Evolutionary conservation across 2,113 vertebrate species (phyloP), one percentile per base, ranked within the genome.

Genomic region (Oophaga pumilio): DNA sequence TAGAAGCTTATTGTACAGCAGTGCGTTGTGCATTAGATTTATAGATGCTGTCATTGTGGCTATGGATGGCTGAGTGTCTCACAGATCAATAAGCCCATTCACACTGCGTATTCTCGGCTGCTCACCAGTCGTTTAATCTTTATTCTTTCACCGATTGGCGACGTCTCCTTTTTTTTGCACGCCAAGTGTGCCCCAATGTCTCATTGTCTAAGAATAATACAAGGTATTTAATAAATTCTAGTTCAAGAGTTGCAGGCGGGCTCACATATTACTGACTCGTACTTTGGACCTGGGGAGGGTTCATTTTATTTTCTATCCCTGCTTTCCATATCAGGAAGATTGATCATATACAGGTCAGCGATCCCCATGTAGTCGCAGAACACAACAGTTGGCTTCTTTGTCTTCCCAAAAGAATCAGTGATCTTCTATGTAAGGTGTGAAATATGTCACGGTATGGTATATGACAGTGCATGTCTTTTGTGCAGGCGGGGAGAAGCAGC

Each of bases 401-500:
- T 22, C 60, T 22, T 62, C 60, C 33, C 14, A 68, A 4, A 68
- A 26, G 26, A 11, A 68, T 24, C 8, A 26, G 64, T 14, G n/a
- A 26, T 24, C n/a, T 24, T 24, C n/a, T 68, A 68, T 68, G n/a
- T 68, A 24, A 68, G 64, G n/a, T 68, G n/a, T 68, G 24, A 12
- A n/a, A n/a, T n/a, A 64, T n/a, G 22, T 1, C 62, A 20, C 14
- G 3, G 18, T 18, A 66, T 59, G 2, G 22, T 68, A 22, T 52
- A 49, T 82, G 59, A 49, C 7, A 1, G 26, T 15, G 15, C 13
- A 17, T 69, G 15, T 10, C 8, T 50, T n/a, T 79, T 56, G 8
- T 24, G 18, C 91, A 99, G 98, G 98, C 89, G 97, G 98, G 91
- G 97, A 99, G 94, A 99, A 99, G 89, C 98, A 99, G 89, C 96